Percentiles rank a stretch among this genome's conserved stretches.
Conservation (phyloP, 1,140 invertebrate species). For the Mesaphorura yosii region DNA sequence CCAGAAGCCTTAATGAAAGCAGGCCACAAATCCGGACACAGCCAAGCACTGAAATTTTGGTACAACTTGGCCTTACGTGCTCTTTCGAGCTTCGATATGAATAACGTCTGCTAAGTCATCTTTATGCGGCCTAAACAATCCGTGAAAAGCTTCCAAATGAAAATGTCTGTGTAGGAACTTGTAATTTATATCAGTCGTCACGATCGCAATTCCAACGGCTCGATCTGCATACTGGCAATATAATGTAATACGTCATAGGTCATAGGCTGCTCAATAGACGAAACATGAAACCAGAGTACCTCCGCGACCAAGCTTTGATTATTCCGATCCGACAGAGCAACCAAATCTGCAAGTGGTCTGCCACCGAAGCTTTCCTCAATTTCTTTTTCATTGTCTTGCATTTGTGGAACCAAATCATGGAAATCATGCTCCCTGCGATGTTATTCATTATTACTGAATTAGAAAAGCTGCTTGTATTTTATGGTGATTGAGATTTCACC, state of each 20-base stretch:
- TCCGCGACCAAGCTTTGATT: constrained; percentile 21
- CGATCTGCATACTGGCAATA: constrained; percentile 40
- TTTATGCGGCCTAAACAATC: constrained; percentile 41
- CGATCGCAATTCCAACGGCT: constrained; percentile 48
- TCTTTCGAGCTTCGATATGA: background rate
- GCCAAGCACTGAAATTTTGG: background rate
- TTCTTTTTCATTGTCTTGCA: constrained; percentile 2
- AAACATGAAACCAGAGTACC: background rate
- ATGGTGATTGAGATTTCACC: constrained; percentile 4
- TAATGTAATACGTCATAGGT: background rate
- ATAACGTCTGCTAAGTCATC: constrained; percentile 7
- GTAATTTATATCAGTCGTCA: constrained; percentile 50
- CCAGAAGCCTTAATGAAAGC: background rate
- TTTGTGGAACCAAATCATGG: constrained; percentile 21
- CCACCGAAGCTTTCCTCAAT: constrained; percentile 15
- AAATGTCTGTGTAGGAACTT: constrained; percentile 51
- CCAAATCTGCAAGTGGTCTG: constrained; percentile 13
- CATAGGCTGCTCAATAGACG: background rate
- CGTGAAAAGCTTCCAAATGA: constrained; percentile 52
- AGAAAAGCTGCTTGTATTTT: background rate
- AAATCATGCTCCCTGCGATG: constrained; percentile 23
- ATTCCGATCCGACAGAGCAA: constrained; percentile 18
- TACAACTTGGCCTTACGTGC: background rate
- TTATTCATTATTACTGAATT: background rate
- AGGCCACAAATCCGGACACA: background rate